Base-by-base conservation (phyloP, 2,888 invertebrate genomes). In the Thera britannica region DNA sequence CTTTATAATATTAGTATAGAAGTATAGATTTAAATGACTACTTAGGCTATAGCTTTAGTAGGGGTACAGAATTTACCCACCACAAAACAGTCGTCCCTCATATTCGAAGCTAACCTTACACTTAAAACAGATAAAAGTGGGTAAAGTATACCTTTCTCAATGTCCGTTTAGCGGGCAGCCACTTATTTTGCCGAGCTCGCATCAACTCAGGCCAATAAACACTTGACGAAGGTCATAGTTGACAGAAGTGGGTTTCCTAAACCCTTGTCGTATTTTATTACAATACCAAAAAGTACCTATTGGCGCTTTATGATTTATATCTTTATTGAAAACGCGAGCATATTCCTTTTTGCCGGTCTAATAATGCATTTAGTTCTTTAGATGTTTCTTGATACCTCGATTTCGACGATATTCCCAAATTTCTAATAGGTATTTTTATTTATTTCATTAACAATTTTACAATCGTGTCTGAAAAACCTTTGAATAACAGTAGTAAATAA, bases 161-260 rank as follows among this genome's bases (percentile, higher is more conserved):
- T 73, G 72, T 75, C 74, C 64, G 68, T 70, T 70, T 67, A 70
- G 67, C 70, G 68, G 65, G 62, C 63, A 68, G 68, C 68, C 67
- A 68, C 65, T 71, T 71, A 65, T 60, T 69, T 71, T 54, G 51
- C 65, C 63, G 44, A 65, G 59, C 56, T 63, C 66, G 71, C 75
- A 76, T 78, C 73, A 75, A 66, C 77, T 77, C 75, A 77, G 72
- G 71, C 79, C 82, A 85, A 83, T 82, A 84, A 83, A 79, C 80
- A 79, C 81, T 83, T 83, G 82, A 84, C 80, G 82, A 79, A 83
- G 81, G 83, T 83, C 62, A 66, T 46, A 51, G 60, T 65, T 65
- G 65, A 59, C 62, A 65, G 58, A 62, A 72, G 73, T 59, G 52
- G 60, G 77, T 72, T 23, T 75, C 74, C 59, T 67, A 66, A 59